These are phyloP conservation scores for Acanthosepion pharaonis DNA, from an alignment of 2,888 invertebrate genomes.

Conservation along the genomic window DNA sequence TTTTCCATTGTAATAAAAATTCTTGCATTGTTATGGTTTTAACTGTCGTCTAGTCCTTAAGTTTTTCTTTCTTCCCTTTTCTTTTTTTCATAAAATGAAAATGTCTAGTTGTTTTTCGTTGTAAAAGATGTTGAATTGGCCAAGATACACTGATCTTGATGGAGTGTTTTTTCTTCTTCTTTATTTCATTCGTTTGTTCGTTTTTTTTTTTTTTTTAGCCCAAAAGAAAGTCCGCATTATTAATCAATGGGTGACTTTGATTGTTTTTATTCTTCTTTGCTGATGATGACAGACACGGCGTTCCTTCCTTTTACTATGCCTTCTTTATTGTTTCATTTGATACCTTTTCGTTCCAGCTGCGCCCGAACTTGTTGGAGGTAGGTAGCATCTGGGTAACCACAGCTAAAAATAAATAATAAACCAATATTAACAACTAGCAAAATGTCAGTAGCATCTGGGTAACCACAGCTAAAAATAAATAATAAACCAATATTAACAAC, in stretches of 20 bases:
- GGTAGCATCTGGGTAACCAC: conserved; percentile 57
- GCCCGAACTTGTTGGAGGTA: conserved; percentile 54
- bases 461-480: not conserved
- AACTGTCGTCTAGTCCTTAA: not conserved
- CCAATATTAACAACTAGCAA: too few relatives aligned
- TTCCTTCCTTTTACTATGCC: not conserved
- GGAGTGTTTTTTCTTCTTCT: not conserved
- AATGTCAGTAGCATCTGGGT: too few relatives aligned
- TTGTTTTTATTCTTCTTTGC: not conserved
- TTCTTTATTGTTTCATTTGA: not conserved
- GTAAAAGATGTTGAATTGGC: not conserved
- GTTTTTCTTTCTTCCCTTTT: not conserved
- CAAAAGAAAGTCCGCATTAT: not conserved
- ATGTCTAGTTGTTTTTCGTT: not conserved
- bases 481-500: too few relatives aligned
- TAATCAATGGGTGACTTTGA: not conserved
- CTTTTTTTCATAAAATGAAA: not conserved
- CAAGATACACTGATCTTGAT: not conserved
- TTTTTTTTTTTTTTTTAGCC: not conserved
- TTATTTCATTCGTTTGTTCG: not conserved
- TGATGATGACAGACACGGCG: not conserved
- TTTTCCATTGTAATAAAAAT: not conserved
- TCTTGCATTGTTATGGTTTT: not conserved
- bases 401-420: conserved; percentile 50
- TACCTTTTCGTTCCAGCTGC: conserved; percentile 56